Evolutionary conservation across 2,797 vertebrate species (phyloP), one percentile per base, ranked within the genome.

Genomic region (Falco biarmicus): DNA sequence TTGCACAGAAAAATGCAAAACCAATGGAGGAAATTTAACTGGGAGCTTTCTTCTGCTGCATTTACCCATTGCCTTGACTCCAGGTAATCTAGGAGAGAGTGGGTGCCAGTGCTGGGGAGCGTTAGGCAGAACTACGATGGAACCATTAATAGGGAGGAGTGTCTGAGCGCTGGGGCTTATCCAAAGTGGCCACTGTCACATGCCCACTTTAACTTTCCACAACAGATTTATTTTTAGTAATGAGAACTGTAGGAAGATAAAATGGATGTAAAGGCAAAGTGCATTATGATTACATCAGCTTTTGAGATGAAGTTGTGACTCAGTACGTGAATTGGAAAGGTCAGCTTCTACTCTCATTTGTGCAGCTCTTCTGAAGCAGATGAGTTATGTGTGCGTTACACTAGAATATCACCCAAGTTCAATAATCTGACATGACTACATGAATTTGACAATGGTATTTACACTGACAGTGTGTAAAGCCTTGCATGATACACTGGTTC

Each of bases 181-280:
- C 96, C 92, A 50, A 89, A 96, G 93, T 65, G 93, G 86, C 61
- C 84, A 9, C 78, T 71, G 95, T 93, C 94, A 94, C 96, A 71
- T 85, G 94, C 39, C 60, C 81, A 87, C 93, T 95, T 95, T 61
- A 95, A 87, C 94, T 96, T 89, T 92, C 88, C 90, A 96, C 88
- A 96, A 68, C 84, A 91, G 74, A 83, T 93, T 95, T 96, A 97
- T 96, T 95, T 97, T 96, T 97, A 95, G 94, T 15, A 45, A 54
- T 25, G 71, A 74, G 89, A 94, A 54, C 5, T 53, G 92, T 51
- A n/a, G 86, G 81, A 86, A 95, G 96, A 96, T 94, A 95, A 95
- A 96, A 82, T 77, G 93, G 93, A 95, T 77, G 88, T 74, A 90
- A 94, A 96, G 85, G 83, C 37, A 3, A 94, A 90, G 90, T 65